Evolutionary conservation across 2,797 vertebrate species (phyloP), one percentile per base, ranked within the genome.

Genomic region (Ceryle rudis): DNA sequence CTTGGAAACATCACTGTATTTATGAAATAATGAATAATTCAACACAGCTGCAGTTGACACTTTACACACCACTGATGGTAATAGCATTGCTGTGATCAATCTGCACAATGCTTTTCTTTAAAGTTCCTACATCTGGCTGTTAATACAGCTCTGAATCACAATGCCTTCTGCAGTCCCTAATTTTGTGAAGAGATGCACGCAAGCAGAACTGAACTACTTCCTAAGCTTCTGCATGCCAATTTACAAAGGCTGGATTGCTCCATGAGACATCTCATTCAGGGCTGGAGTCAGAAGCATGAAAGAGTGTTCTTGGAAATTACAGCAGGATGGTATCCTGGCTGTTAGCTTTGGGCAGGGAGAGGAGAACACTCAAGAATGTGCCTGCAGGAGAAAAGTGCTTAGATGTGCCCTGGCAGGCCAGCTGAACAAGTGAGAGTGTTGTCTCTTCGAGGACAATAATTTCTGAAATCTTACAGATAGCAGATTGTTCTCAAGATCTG

Each of bases 11-110:
- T 96, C 57, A 10, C 92, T 80, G 42, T 92, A 74, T 79, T 96
- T 94, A 96, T 89, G 77, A 92, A 95, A 94, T 79, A 96, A 96
- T 96, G 96, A 97, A 97, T 97, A 97, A 97, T 97, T 95, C 96
- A 97, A 89, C 88, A 89, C 86, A 94, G 91, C 93, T 95, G 83
- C 83, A 97, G 89, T 61, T 83, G 89, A 97, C 94, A 95, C 92
- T 96, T 96, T 81, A 91, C 94, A 94, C 79, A 96, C 41, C 83
- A 90, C 86, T 81, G 95, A 94, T 72, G 84, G 79, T 86, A 96
- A 93, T 19, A 88, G 90, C 89, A 62, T 66, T 62, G 70, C 89
- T 89, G 83, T 91, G 96, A 97, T 96, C 97, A 95, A 80, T 94
- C 88, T 95, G 84, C 66, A 81, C 90, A 89, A 89, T 91, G 88